Percentiles rank a stretch among this genome's conserved stretches.
Evolutionary conservation across 2,113 vertebrate species (phyloP).

Genomic region (Dasyornis broadbenti): DNA sequence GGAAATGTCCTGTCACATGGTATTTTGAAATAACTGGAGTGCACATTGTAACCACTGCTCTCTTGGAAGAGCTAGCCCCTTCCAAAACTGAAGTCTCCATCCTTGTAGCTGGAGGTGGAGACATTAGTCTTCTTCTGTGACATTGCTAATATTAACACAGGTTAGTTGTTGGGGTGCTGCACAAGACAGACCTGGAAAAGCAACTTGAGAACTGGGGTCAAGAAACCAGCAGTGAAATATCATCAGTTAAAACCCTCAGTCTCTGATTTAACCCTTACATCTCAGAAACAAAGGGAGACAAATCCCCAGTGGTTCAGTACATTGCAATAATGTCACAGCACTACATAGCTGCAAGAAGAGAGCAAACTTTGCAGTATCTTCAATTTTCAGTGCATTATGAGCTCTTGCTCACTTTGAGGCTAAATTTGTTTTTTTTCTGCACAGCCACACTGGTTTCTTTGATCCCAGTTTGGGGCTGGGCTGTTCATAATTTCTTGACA

Average conservation of each 20-base stretch:
- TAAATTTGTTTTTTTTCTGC: not conserved
- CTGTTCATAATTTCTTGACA: not conserved
- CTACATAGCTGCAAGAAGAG: not conserved
- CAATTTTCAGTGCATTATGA: not conserved
- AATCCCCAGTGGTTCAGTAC: not conserved
- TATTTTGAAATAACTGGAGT: not conserved
- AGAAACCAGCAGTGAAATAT: not conserved
- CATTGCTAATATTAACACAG: not conserved
- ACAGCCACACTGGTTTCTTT: not conserved
- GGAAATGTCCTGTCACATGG: conserved; percentile 29
- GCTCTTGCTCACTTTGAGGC: not conserved
- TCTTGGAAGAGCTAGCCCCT: not conserved
- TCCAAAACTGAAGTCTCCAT: not conserved
- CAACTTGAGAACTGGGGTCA: not conserved
- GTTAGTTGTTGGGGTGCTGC: not conserved
- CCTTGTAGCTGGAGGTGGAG: not conserved
- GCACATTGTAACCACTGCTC: not conserved
- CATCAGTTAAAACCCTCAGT: not conserved
- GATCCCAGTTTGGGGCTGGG: not conserved
- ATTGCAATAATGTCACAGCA: not conserved
- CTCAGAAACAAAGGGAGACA: not conserved
- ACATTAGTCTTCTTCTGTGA: not conserved
- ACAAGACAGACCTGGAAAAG: not conserved
- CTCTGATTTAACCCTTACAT: not conserved
- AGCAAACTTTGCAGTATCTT: not conserved